Conservation (phyloP, 2,113 vertebrate genomes). For the Oryzias woworae region DNA sequence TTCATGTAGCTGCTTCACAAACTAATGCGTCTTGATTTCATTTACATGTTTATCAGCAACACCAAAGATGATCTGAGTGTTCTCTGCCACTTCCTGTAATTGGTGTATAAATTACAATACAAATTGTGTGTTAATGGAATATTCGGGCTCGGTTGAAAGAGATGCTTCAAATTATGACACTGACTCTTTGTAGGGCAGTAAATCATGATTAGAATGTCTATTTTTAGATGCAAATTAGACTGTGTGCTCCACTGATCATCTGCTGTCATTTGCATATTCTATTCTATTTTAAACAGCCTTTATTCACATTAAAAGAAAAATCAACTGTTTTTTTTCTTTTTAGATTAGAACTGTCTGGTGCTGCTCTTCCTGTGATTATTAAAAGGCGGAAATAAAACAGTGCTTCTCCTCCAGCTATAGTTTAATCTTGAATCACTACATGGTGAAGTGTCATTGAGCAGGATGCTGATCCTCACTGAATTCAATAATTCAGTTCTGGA, state of each 20-base stretch:
- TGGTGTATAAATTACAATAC: slow-evolving; percentile 1
- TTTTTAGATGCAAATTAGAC: slow-evolving; percentile 29
- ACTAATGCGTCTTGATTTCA: neutral
- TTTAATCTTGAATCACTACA: no score
- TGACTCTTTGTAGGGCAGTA: slow-evolving; percentile 3
- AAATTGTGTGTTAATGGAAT: neutral
- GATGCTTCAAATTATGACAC: slow-evolving; percentile 1
- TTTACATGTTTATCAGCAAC: neutral
- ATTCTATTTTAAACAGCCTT: slow-evolving; percentile 11
- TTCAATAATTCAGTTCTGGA: no score
- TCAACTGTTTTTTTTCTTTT: slow-evolving; percentile 5
- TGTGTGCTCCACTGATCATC: slow-evolving; percentile 9
- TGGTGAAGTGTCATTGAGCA: no score
- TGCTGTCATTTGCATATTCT: slow-evolving; percentile 15
- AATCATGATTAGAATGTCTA: slow-evolving; percentile 14
- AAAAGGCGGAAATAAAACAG: no score
- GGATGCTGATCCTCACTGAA: no score
- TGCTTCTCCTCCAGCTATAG: no score
- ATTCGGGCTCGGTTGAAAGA: neutral
- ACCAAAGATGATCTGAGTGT: neutral
- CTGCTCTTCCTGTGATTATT: neutral
- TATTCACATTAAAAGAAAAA: slow-evolving; percentile 8
- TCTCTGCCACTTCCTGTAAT: neutral
- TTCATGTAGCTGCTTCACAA: neutral
- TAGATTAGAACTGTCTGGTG: neutral